Base-by-base conservation (phyloP, 2,113 vertebrate species). In the Rhinoderma darwinii region DNA sequence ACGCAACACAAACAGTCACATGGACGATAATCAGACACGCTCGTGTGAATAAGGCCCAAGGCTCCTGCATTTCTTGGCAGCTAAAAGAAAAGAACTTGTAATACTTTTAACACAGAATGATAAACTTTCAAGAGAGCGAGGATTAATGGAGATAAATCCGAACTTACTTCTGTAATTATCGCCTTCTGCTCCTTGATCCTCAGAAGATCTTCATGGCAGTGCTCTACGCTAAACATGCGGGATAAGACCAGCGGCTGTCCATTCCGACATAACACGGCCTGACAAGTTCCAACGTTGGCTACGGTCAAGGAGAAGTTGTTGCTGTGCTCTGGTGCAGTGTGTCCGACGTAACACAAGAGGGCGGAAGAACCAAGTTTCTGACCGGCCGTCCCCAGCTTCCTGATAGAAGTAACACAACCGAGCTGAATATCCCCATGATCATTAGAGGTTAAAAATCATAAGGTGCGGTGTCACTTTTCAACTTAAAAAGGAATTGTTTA, bases 351-450 rank as follows among this genome's bases (percentile, higher is more conserved):
- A 91, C 97, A 99, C 76, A 99, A 94, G 89, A 99, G 93, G 89
- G 97, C 96, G 18, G 98, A 99, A 20, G 96, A 97, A 25, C 98
- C 97, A 87, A 99, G 94, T 91, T 99, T 99, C 93, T 99, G 98
- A 22, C 97, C 97, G 41, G 96, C 97, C 95, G 97, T 96, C 70
- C 98, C 98, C 61, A 99, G 93, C 92, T 98, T 99, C 92, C 98
- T 99, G 92, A 93, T 88, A 75, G 54, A 89, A 59, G 32, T 89
- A 66, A 77, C 8, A 5, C 63, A 18, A n/a, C 7, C 27, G 54
- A n/a, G 27, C n/a, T 30, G 2, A 63, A 59, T 12, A 63, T 63
- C 59, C n/a, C 2, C 59, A 27, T 6, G 27, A 32, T 68, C 32
- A 68, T 18, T 35, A 68, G 30, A 68, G 63, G 30, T 4, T 63